These are phyloP conservation scores for Diadegma fenestrale DNA, from an alignment of 2,888 invertebrate genomes.

Conservation along the genomic window DNA sequence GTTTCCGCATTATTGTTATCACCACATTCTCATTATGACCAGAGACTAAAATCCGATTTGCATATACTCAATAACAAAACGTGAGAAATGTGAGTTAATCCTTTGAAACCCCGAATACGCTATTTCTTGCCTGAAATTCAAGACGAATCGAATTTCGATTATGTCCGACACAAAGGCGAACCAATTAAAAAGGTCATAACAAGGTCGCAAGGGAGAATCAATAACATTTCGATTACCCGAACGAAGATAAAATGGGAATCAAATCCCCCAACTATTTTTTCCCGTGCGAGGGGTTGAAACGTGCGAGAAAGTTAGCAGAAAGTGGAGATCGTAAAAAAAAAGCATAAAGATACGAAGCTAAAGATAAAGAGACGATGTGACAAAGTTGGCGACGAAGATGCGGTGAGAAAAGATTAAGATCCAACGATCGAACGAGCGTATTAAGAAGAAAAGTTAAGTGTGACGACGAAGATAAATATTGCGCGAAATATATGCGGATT, in stretches of 20 bases:
- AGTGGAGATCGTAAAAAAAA: slow-evolving; percentile 3
- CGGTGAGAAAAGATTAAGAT: slow-evolving; percentile 8
- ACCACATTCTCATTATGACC: background rate
- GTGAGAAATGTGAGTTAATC: background rate
- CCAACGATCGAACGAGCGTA: slow-evolving; percentile 2
- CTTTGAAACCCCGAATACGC: background rate
- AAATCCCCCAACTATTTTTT: background rate
- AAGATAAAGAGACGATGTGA: slow-evolving; percentile 1
- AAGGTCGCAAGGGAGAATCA: background rate
- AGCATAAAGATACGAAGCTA: slow-evolving; percentile 9
- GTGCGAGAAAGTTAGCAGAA: background rate
- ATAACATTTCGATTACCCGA: background rate
- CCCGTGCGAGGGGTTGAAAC: background rate
- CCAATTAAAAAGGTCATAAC: background rate
- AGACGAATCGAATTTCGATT: background rate
- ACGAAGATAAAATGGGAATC: background rate
- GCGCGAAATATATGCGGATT: background rate
- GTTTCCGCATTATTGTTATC: slow-evolving; percentile 9
- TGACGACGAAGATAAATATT: slow-evolving; percentile 20
- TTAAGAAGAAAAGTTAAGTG: slow-evolving; percentile 13
- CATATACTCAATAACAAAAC: background rate
- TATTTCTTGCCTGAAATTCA: background rate
- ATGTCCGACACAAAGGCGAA: background rate
- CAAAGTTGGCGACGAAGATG: slow-evolving; percentile 9
- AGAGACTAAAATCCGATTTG: background rate